phyloP scores from a whole-genome alignment of 2,113 vertebrate species.

The Prinia subflava region DNA sequence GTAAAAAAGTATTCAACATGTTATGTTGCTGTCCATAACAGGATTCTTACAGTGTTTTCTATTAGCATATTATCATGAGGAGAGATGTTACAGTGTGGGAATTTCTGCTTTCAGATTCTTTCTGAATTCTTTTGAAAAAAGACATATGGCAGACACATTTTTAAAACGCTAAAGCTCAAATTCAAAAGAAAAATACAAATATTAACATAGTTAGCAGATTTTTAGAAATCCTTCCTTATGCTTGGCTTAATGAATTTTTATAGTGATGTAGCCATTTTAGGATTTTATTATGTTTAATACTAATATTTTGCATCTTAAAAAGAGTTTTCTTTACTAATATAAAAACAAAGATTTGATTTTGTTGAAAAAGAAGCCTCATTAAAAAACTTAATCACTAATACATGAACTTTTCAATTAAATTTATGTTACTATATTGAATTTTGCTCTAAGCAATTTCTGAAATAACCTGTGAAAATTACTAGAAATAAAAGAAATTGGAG shows the following conservation, averaged over 20 bases:
- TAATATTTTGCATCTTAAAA: neutral
- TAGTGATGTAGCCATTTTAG: neutral
- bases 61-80: neutral
- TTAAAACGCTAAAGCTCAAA: neutral
- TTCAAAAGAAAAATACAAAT: neutral
- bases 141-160: conserved; percentile 4
- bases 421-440: neutral
- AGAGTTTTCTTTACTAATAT: neutral
- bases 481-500: neutral
- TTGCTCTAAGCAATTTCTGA: neutral
- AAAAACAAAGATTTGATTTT: neutral
- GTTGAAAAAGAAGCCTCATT: neutral
- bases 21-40: neutral
- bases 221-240: neutral
- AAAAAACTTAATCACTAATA: neutral
- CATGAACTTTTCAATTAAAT: neutral
- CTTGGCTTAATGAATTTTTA: neutral
- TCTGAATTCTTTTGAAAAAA: neutral
- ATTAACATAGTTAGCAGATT: neutral
- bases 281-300: neutral
- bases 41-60: neutral
- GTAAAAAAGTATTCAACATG: neutral
- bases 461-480: neutral
- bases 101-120: neutral
- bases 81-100: neutral